Conservation (phyloP, 2,888 invertebrate genomes). For the Fissipunctia ypsillon region DNA sequence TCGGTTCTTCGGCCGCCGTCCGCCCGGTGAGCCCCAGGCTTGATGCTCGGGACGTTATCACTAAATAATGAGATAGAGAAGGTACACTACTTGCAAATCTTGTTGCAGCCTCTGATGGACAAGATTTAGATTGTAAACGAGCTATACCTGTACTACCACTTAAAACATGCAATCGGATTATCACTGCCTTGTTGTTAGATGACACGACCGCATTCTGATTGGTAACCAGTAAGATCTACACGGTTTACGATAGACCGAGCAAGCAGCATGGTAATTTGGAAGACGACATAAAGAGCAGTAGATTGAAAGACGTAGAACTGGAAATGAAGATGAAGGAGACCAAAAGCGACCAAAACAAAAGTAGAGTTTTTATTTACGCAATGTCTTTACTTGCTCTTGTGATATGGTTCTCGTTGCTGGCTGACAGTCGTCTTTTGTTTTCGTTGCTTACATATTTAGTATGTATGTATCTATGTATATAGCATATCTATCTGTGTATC, state of each 20-base stretch:
- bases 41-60: constrained; percentile 11
- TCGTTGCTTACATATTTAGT: too few species aligned
- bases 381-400: too few species aligned
- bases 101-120: not conserved
- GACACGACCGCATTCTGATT: not conserved
- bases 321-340: not conserved
- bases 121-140: not conserved
- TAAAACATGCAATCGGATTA: not conserved
- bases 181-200: not conserved
- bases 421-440: too few species aligned
- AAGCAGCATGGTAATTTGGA: constrained; percentile 3
- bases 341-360: not conserved
- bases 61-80: constrained; percentile 25
- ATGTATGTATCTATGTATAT: too few species aligned
- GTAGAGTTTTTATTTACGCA: not conserved
- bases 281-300: too few species aligned
- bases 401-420: too few species aligned
- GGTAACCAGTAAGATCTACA: constrained; percentile 7
- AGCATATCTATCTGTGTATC: too few species aligned
- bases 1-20: constrained; percentile 8
- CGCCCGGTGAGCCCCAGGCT: constrained; percentile 21
- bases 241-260: not conserved
- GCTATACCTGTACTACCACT: not conserved
- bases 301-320: not conserved
- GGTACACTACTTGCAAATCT: constrained; percentile 4